phyloP scores from a whole-genome alignment of 1,140 invertebrate genomes.

The Conopomorpha cramerella region DNA sequence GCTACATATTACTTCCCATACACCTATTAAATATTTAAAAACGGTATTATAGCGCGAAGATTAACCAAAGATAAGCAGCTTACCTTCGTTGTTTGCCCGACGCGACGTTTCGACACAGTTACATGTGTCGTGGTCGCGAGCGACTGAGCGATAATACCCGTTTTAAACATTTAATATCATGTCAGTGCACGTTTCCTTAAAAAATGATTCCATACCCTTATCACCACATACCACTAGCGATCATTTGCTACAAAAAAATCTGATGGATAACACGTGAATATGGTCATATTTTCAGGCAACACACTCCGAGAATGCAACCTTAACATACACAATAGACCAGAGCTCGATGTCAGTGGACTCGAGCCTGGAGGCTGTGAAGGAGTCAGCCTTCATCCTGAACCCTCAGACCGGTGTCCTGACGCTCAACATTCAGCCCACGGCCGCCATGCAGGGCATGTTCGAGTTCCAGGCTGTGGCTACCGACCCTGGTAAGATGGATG shows the following conservation, averaged over 20 bases:
- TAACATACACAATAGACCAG: slow-evolving; percentile 44
- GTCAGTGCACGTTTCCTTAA: neutral
- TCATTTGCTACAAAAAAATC: neutral
- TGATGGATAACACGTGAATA: neutral
- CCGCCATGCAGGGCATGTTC: slow-evolving; percentile 62
- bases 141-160: too few species aligned
- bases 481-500: slow-evolving; percentile 49
- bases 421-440: slow-evolving; percentile 49
- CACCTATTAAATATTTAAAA: too few species aligned
- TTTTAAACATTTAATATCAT: too few species aligned
- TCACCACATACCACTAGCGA: neutral
- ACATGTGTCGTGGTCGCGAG: too few species aligned
- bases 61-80: too few species aligned
- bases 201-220: too few species aligned
- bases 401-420: slow-evolving; percentile 33
- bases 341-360: slow-evolving; percentile 33
- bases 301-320: slow-evolving; percentile 47
- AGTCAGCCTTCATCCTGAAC: slow-evolving; percentile 44
- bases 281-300: too few species aligned
- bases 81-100: too few species aligned
- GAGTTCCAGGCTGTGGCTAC: slow-evolving; percentile 54
- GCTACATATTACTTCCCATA: too few species aligned
- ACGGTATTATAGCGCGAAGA: too few species aligned
- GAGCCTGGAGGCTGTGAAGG: slow-evolving; percentile 21
- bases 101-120: too few species aligned